Base-by-base conservation (phyloP, 1,140 invertebrate genomes). In the Drosophila repleta region DNA sequence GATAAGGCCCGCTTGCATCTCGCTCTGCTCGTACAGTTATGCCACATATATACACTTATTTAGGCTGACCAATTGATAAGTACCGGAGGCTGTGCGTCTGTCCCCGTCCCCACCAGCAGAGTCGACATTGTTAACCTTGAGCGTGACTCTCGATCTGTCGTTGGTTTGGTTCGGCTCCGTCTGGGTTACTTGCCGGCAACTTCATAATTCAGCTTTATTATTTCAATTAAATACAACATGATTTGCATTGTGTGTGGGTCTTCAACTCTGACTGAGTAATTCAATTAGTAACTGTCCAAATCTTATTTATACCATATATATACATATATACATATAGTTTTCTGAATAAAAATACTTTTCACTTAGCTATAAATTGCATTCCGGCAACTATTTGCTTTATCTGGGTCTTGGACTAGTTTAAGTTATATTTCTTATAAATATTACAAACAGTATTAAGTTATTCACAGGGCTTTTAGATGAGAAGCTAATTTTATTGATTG, bases 171-270 rank as follows among this genome's bases (percentile, higher is more conserved):
- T 43, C 4, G 0, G n/a, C n/a, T 43, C 15, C 18, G 39, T 29
- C n/a, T 20, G 24, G 49, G 21, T 43, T 26, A 68, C 56, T 68
- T 51, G 67, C 41, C 56, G 51, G 69, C 74, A 79, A 80, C 74
- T 80, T 83, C 76, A 84, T 84, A 72, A 69, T 79, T 76, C 61
- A 75, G 64, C 74, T 85, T 88, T 71, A 88, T 88, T 79, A 88
- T 83, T 88, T 88, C 71, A 88, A 88, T 88, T 88, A 88, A 88
- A 88, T 85, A 82, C 70, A 81, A 85, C 83, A 79, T 79, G 84
- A 88, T 83, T 88, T 88, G 79, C 79, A 88, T 88, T 83, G 83
- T 79, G 67, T 74, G 53, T 56, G 66, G 76, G 72, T 87, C 76
- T 69, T 76, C 66, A 74, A 84, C 76, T 79, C 74, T 79, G 76